These are phyloP conservation scores for Lethocerus indicus DNA, from an alignment of 1,140 invertebrate genomes.

Conservation along the genomic window DNA sequence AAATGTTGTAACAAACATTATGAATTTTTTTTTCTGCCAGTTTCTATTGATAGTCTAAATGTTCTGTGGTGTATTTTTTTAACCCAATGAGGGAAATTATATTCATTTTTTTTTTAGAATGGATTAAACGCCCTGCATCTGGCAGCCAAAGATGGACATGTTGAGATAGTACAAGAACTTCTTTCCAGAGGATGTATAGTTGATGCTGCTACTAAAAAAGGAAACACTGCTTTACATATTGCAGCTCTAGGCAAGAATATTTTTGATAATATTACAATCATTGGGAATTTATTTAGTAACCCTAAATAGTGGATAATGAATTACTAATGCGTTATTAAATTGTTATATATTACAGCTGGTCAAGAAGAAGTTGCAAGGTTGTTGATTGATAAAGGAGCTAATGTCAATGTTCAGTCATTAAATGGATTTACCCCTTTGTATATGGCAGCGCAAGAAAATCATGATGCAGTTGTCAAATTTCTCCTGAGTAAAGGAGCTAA, in stretches of 20 bases:
- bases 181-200: slow-evolving; percentile 79
- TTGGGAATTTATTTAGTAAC: too few relatives aligned
- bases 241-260: slow-evolving; percentile 64
- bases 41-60: too few relatives aligned
- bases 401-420: slow-evolving; percentile 91
- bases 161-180: slow-evolving; percentile 83
- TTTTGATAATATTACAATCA: not conserved
- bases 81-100: too few relatives aligned
- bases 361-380: slow-evolving; percentile 88
- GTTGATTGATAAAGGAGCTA: slow-evolving; percentile 73
- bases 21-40: slow-evolving; percentile 2
- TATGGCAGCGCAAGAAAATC: slow-evolving; percentile 98
- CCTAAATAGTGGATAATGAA: too few relatives aligned
- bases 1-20: slow-evolving; percentile 4
- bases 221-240: slow-evolving; percentile 98
- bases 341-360: slow-evolving; percentile 44
- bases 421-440: slow-evolving; percentile 98
- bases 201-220: slow-evolving; percentile 98
- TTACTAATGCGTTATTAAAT: too few relatives aligned
- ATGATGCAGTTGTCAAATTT: slow-evolving; percentile 85
- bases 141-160: slow-evolving; percentile 95
- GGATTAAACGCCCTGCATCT: slow-evolving; percentile 94
- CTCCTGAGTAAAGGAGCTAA: slow-evolving; percentile 87
- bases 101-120: slow-evolving; percentile 47
- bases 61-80: too few relatives aligned